Conservation (phyloP, 2,113 vertebrate species). For the Gracilinanus agilis region DNA sequence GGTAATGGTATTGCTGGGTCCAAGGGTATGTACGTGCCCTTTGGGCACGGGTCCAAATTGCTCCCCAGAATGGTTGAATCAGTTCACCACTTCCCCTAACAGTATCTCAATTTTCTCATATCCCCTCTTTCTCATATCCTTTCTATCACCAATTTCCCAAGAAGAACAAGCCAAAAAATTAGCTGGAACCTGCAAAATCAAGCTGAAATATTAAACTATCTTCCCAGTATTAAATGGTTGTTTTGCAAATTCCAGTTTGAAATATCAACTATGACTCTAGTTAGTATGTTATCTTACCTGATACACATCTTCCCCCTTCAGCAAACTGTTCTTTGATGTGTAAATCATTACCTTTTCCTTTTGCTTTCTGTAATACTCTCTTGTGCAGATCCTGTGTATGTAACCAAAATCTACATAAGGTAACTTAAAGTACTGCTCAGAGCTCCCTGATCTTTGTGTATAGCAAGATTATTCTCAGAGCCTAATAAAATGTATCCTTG, state of each 20-base stretch:
- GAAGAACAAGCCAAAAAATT: background rate
- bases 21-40: too few species aligned
- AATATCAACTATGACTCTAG: background rate
- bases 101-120: too few species aligned
- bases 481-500: background rate
- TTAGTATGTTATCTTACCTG: background rate
- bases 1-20: too few species aligned
- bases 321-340: background rate
- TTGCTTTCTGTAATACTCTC: background rate
- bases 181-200: background rate
- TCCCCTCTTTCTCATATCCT: too few species aligned
- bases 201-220: background rate
- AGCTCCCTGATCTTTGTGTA: background rate
- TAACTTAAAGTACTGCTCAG: background rate
- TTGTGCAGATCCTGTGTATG: background rate
- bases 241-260: background rate
- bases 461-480: background rate
- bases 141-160: background rate
- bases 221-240: background rate
- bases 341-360: background rate
- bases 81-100: too few species aligned
- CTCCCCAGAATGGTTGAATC: too few species aligned
- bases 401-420: background rate
- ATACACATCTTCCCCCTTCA: background rate
- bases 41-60: too few species aligned